Percentiles rank a stretch among this genome's conserved stretches.
Conservation (phyloP, 2,797 vertebrate species). For the Pempheris klunzingeri region DNA sequence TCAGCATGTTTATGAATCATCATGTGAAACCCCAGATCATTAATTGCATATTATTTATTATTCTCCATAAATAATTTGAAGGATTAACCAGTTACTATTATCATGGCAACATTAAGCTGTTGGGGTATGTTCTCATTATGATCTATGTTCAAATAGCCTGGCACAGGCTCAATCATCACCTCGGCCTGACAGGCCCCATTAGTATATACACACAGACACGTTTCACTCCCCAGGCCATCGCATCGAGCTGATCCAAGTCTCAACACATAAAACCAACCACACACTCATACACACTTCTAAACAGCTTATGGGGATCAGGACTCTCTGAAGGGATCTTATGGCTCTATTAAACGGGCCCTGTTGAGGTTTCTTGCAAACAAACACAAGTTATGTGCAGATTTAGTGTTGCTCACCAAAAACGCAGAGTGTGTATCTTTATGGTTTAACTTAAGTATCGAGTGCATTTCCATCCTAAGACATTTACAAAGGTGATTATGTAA, state of each 20-base stretch:
- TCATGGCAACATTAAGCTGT: too few species aligned
- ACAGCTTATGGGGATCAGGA: neutral
- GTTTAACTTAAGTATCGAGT: neutral
- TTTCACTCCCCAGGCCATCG: neutral
- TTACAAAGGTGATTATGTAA: neutral
- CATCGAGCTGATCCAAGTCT: neutral
- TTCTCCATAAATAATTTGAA: too few species aligned
- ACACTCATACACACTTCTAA: neutral
- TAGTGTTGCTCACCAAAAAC: too few species aligned
- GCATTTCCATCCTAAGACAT: neutral
- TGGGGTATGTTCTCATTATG: too few species aligned
- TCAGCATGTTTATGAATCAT: too few species aligned
- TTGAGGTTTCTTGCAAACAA: neutral
- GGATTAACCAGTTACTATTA: too few species aligned
- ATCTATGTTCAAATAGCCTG: slow-evolving; percentile 6
- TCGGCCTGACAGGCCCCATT: neutral
- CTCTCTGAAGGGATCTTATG: neutral
- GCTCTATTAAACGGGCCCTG: neutral
- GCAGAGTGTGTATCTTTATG: neutral
- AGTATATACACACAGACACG: slow-evolving; percentile 1
- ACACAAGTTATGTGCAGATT: neutral
- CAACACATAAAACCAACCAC: neutral
- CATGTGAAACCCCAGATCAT: too few species aligned
- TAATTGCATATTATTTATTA: too few species aligned
- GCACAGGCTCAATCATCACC: neutral